These are phyloP conservation scores for Macrosteles quadrilineatus DNA, from an alignment of 1,140 invertebrate species.

Conservation along the genomic window DNA sequence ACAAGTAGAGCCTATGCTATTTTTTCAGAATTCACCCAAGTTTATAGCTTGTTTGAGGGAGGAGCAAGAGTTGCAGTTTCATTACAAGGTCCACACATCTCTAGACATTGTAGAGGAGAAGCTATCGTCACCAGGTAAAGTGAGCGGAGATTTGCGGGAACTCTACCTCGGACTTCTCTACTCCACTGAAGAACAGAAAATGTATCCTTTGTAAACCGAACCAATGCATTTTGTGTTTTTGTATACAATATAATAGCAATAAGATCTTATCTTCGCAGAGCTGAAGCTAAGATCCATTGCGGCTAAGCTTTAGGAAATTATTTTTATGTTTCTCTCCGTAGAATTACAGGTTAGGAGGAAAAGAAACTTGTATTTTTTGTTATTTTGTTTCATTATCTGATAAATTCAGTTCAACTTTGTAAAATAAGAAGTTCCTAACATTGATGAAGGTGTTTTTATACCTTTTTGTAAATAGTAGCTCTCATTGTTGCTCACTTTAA, in stretches of 20 bases:
- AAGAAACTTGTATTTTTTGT: too few relatives aligned
- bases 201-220: conserved; percentile 74
- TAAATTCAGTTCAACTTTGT: too few relatives aligned
- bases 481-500: too few relatives aligned
- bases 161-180: conserved; percentile 90
- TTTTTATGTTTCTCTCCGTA: too few relatives aligned
- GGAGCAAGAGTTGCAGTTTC: conserved; percentile 78
- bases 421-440: too few relatives aligned
- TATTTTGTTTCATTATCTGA: too few relatives aligned
- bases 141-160: conserved; percentile 72
- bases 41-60: conserved; percentile 78
- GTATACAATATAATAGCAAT: not conserved
- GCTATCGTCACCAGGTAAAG: conserved; percentile 64
- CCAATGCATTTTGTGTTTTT: not conserved
- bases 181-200: conserved; percentile 96
- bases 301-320: not conserved
- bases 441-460: too few relatives aligned
- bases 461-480: too few relatives aligned
- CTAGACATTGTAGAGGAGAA: conserved; percentile 94
- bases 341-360: too few relatives aligned
- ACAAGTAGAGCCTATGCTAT: too few relatives aligned
- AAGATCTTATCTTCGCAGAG: not conserved
- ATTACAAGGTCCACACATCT: conserved; percentile 92
- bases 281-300: not conserved
- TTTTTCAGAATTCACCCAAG: conserved; percentile 83